phyloP scores from a whole-genome alignment of 2,113 vertebrate genomes.

The Lonchura striata region DNA sequence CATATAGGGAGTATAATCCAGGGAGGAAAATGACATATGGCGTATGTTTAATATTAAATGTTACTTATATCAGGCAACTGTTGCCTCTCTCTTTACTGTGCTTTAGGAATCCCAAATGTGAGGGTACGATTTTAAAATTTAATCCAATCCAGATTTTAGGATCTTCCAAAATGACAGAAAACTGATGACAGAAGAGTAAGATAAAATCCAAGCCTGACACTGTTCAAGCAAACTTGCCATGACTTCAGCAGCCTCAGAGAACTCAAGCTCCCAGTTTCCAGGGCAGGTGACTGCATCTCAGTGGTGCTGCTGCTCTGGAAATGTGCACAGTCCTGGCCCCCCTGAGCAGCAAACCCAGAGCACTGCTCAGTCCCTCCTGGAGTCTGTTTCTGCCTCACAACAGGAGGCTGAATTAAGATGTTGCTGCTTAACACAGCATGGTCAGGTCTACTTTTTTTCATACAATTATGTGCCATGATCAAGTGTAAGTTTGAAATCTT shows the following conservation, averaged over 20 bases:
- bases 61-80: background rate
- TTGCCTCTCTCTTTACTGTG: background rate
- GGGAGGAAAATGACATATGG: background rate
- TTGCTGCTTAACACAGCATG: background rate
- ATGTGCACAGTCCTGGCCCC: accelerated
- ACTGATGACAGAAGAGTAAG: background rate
- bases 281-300: background rate
- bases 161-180: background rate
- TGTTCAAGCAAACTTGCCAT: background rate
- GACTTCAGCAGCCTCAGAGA: background rate
- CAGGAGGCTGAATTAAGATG: background rate
- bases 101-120: background rate
- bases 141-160: background rate
- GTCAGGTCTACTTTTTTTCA: background rate
- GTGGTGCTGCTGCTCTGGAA: background rate
- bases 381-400: background rate
- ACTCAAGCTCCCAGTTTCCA: background rate
- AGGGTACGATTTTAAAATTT: background rate
- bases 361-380: background rate
- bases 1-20: background rate
- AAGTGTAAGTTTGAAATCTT: background rate
- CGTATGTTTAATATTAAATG: background rate
- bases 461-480: background rate
- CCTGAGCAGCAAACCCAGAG: background rate
- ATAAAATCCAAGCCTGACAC: background rate